phyloP scores from a whole-genome alignment of 2,113 vertebrate genomes.

The Odontesthes bonariensis region DNA sequence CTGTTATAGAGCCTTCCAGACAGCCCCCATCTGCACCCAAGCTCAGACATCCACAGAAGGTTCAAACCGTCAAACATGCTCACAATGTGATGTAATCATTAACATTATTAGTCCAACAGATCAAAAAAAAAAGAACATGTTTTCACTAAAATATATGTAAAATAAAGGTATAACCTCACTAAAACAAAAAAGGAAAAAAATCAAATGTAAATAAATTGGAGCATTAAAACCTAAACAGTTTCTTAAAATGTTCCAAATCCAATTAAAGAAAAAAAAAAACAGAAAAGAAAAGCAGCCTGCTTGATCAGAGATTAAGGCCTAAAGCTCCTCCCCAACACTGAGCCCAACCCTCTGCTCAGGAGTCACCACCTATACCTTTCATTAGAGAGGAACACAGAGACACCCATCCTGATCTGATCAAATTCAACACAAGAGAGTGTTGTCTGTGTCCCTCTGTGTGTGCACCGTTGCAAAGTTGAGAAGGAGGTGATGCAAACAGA shows the following conservation, averaged over 20 bases:
- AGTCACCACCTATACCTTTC: conserved; percentile 67
- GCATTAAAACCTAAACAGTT: neutral
- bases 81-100: neutral
- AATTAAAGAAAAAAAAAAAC: neutral
- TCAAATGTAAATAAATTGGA: neutral
- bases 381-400: conserved; percentile 37
- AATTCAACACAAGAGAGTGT: conserved; percentile 51
- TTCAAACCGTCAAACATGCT: conserved; percentile 1
- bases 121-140: neutral
- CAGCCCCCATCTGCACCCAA: neutral
- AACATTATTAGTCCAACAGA: no score
- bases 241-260: no score
- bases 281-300: neutral
- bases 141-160: no score
- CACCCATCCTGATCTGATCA: conserved; percentile 59
- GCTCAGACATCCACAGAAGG: neutral
- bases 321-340: conserved; percentile 53
- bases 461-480: conserved; percentile 30
- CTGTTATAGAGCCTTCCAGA: neutral
- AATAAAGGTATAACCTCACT: no score
- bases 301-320: conserved; percentile 9
- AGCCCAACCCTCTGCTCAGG: conserved; percentile 56
- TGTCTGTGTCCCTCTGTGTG: conserved; percentile 19
- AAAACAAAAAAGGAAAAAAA: no score
- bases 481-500: conserved; percentile 45